Conservation (phyloP, 1,140 invertebrate genomes). For the Triops longicaudatus region DNA sequence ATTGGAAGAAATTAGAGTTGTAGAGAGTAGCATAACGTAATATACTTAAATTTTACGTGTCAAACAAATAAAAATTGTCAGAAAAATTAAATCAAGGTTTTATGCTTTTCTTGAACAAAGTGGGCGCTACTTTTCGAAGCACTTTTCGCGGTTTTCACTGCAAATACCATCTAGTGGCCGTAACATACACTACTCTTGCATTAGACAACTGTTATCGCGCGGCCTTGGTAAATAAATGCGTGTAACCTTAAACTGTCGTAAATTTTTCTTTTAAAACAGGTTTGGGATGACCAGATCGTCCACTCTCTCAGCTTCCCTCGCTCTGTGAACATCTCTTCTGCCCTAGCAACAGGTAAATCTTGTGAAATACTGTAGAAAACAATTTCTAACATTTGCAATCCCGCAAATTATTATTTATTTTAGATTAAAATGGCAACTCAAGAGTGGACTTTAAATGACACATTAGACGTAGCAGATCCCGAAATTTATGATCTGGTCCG, state of each 20-base stretch:
- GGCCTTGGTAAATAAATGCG: not conserved
- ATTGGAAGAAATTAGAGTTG: too few species aligned
- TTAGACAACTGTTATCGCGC: too few species aligned
- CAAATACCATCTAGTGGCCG: too few species aligned
- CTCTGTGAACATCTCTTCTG: not conserved
- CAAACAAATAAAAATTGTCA: too few species aligned
- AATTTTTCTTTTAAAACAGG: not conserved
- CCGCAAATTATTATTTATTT: not conserved
- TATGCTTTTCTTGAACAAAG: too few species aligned
- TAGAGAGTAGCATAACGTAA: too few species aligned
- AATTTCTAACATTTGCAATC: not conserved
- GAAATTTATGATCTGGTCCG: slow-evolving; percentile 74
- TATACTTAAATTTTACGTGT: too few species aligned
- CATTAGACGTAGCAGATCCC: slow-evolving; percentile 54
- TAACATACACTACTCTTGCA: too few species aligned
- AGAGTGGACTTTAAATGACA: slow-evolving; percentile 30
- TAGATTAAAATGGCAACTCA: not conserved
- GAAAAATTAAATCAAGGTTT: too few species aligned
- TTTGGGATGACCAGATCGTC: not conserved
- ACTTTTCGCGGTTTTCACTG: too few species aligned
- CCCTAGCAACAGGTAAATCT: not conserved
- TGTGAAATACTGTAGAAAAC: not conserved
- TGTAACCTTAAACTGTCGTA: not conserved
- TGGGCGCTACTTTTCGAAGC: too few species aligned
- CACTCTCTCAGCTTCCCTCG: not conserved